phyloP scores from a whole-genome alignment of 2,888 invertebrate species.

The Drosophila atripex region DNA sequence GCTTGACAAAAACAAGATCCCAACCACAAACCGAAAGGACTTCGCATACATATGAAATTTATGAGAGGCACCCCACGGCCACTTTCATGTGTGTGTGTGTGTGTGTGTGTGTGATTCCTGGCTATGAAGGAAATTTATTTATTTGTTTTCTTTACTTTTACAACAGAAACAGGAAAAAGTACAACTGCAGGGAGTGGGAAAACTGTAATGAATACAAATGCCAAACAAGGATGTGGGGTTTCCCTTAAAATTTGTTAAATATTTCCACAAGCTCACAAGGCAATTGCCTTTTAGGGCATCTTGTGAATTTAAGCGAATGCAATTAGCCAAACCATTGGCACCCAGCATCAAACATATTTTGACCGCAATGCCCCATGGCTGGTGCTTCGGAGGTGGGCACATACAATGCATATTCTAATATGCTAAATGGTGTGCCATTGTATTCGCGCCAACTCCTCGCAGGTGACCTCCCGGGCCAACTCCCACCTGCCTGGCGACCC shows the following conservation, averaged over 20 bases:
- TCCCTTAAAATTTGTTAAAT: conserved; percentile 17
- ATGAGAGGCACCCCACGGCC: conserved; percentile 20
- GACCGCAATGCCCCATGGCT: conserved; percentile 14
- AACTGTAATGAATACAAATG: conserved; percentile 28
- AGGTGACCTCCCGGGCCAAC: conserved; percentile 12
- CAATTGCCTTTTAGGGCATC: background rate
- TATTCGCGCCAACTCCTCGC: background rate
- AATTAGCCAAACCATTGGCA: conserved; percentile 11
- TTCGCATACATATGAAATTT: conserved; percentile 39
- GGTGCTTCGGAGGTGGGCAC: conserved; percentile 13
- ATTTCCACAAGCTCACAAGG: background rate
- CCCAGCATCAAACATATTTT: background rate
- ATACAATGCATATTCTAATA: conserved; percentile 62
- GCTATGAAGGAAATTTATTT: conserved; percentile 23
- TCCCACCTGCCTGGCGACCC: background rate
- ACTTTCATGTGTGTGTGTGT: conserved; percentile 1
- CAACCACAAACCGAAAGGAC: conserved; percentile 24
- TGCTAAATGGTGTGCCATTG: conserved; percentile 38
- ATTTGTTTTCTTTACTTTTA: conserved; percentile 39
- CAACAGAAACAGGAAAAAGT: conserved; percentile 28
- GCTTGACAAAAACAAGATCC: conserved; percentile 29
- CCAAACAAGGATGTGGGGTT: background rate
- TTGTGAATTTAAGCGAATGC: conserved; percentile 1
- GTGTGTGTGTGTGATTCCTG: conserved; percentile 8
- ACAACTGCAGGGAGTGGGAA: background rate